Percentiles rank a stretch among this genome's conserved stretches.
Evolutionary conservation across 2,113 vertebrate species (phyloP).

Genomic region (Zosterops hypoxanthus): DNA sequence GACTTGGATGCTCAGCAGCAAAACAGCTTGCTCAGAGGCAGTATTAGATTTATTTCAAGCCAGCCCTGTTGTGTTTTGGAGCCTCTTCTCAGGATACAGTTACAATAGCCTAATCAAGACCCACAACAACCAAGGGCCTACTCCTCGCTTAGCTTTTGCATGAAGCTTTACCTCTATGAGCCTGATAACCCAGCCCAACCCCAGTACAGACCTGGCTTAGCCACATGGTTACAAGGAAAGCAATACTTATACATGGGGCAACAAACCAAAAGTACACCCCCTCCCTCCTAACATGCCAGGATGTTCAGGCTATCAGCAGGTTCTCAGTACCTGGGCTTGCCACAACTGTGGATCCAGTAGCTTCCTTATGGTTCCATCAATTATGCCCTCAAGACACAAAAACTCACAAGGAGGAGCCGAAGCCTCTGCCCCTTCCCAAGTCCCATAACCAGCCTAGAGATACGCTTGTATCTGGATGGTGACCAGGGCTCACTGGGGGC

Average conservation of each 20-base stretch:
- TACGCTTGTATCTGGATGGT: background rate
- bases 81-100: background rate
- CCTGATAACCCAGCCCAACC: background rate
- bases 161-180: rapidly evolving
- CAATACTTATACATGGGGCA: background rate
- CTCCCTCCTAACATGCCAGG: background rate
- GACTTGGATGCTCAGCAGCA: background rate
- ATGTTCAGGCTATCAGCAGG: rapidly evolving
- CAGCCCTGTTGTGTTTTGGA: background rate
- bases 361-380: background rate
- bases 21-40: background rate
- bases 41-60: background rate
- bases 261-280: background rate
- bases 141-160: background rate
- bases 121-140: background rate
- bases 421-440: background rate
- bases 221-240: background rate
- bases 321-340: background rate
- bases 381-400: background rate
- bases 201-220: background rate
- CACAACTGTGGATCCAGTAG: rapidly evolving
- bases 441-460: rapidly evolving
- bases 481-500: rapidly evolving
- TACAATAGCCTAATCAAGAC: background rate
- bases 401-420: rapidly evolving